Percentiles rank a stretch among this genome's conserved stretches.
These are phyloP conservation scores for Papilio gigon DNA, from an alignment of 2,888 invertebrate genomes.

Conservation along the genomic window DNA sequence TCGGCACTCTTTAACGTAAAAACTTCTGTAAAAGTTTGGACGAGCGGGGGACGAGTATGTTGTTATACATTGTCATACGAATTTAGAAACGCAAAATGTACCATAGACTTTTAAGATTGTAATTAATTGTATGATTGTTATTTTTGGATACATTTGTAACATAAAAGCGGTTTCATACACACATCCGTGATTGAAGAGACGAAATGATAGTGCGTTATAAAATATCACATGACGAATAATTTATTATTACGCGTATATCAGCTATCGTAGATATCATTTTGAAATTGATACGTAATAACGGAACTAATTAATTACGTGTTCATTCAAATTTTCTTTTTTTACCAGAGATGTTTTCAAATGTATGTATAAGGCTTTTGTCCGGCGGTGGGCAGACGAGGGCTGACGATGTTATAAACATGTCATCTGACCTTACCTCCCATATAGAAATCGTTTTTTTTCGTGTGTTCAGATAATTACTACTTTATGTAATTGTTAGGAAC, in stretches of 20 bases:
- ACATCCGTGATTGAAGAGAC: background rate
- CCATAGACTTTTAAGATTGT: background rate
- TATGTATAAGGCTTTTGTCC: background rate
- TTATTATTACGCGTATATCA: slow-evolving; percentile 6
- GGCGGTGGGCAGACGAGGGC: too few species aligned
- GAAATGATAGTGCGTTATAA: background rate
- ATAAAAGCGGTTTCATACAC: background rate
- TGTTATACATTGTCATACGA: too few species aligned
- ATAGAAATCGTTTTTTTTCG: too few species aligned
- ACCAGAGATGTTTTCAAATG: background rate
- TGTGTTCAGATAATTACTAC: slow-evolving; percentile 2
- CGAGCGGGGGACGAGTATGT: too few species aligned
- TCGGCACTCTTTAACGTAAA: too few species aligned
- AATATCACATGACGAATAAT: slow-evolving; percentile 21
- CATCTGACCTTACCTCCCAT: too few species aligned
- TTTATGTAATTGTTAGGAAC: slow-evolving; percentile 26
- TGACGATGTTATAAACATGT: too few species aligned
- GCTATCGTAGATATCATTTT: slow-evolving; percentile 6
- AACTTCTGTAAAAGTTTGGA: too few species aligned
- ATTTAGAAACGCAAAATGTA: too few species aligned
- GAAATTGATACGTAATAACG: slow-evolving; percentile 20
- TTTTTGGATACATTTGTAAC: background rate
- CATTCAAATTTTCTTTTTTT: background rate
- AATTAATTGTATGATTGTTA: background rate
- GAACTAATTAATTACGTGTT: slow-evolving; percentile 8